phyloP scores from a whole-genome alignment of 2,797 vertebrate genomes.

The Avahi laniger region DNA sequence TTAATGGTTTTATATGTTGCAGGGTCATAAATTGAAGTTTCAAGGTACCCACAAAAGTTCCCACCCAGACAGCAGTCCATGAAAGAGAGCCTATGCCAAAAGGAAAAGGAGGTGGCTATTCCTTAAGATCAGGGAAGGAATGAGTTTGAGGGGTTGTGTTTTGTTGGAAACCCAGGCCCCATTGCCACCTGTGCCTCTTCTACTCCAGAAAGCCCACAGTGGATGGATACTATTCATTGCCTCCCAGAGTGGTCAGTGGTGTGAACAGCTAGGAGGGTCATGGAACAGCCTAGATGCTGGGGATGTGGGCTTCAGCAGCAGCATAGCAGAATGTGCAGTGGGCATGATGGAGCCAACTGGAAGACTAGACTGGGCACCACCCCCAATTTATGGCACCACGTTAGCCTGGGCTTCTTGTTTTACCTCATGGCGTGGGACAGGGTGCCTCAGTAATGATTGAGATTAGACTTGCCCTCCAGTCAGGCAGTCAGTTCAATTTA shows the following conservation, averaged over 20 bases:
- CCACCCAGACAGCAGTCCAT: neutral
- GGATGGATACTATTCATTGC: too few relatives aligned
- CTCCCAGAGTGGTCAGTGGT: neutral
- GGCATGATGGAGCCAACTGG: fast-evolving
- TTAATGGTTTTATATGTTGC: neutral
- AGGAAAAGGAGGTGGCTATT: neutral
- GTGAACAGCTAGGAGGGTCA: neutral
- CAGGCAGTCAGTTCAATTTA: neutral
- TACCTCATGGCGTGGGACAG: neutral
- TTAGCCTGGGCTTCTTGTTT: neutral
- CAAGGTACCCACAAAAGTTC: neutral
- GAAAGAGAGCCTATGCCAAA: neutral
- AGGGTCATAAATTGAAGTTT: neutral
- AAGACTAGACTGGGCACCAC: neutral
- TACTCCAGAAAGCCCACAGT: neutral
- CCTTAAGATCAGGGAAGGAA: neutral
- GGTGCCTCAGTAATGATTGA: neutral
- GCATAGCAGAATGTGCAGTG: neutral
- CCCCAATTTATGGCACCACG: neutral
- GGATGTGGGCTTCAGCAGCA: neutral
- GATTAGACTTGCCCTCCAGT: neutral
- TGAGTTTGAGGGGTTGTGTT: neutral
- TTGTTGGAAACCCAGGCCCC: neutral
- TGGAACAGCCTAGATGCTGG: neutral
- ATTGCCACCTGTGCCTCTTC: neutral